Percentiles rank a stretch among this genome's conserved stretches.
Evolutionary conservation across 2,797 vertebrate genomes (phyloP).

Genomic region (Clarias pachynema): DNA sequence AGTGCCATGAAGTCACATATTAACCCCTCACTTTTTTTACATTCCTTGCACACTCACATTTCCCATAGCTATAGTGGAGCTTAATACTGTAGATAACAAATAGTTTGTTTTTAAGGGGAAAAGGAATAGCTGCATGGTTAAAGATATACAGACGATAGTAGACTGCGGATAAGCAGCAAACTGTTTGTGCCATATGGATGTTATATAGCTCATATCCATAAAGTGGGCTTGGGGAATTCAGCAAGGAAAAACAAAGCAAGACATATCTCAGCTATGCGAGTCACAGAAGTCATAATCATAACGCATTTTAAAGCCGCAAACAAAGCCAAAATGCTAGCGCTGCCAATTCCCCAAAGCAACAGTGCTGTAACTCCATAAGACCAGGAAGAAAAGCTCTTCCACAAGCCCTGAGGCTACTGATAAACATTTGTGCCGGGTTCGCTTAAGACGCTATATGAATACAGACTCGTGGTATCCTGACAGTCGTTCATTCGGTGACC

Average conservation of each 20-base stretch:
- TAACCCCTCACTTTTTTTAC: not conserved
- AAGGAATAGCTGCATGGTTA: not conserved
- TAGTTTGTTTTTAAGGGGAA: not conserved
- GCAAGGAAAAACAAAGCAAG: conserved; percentile 22
- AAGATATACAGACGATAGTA: not conserved
- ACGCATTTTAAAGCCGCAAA: conserved; percentile 44
- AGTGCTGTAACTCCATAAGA: conserved; percentile 40
- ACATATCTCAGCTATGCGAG: conserved; percentile 17
- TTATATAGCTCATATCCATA: conserved; percentile 14
- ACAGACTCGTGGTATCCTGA: conserved; percentile 29
- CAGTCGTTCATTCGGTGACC: conserved; percentile 15
- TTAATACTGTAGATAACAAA: not conserved
- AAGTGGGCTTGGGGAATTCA: conserved; percentile 9
- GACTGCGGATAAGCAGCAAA: not conserved
- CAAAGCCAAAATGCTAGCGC: conserved; percentile 35
- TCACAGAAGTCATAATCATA: conserved; percentile 41
- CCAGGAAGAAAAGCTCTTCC: conserved; percentile 38
- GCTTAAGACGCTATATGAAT: conserved; percentile 14
- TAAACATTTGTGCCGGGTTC: conserved; percentile 35
- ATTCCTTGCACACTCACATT: not conserved
- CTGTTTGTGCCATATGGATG: conserved; percentile 4
- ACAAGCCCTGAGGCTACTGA: conserved; percentile 40
- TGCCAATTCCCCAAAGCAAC: conserved; percentile 35
- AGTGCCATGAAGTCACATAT: conserved; percentile 37
- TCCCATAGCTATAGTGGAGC: not conserved